Percentiles rank a stretch among this genome's conserved stretches.
Conservation (phyloP, 2,113 vertebrate genomes). For the Callipepla californica region DNA sequence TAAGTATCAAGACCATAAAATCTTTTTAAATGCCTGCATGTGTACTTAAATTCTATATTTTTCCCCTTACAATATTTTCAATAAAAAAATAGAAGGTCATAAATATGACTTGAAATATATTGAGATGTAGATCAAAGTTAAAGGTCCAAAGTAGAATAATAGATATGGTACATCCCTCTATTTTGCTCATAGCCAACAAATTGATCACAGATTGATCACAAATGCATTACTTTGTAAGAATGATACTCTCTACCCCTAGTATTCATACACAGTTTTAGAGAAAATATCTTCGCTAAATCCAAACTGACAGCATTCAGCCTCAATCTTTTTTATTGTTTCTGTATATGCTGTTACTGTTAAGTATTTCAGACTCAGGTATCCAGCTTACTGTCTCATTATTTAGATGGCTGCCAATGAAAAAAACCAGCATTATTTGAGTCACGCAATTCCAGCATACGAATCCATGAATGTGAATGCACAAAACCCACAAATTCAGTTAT, state of each 20-base stretch:
- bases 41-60: not conserved
- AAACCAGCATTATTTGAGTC: not conserved
- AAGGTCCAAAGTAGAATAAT: not conserved
- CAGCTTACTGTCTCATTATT: not conserved
- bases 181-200: not conserved
- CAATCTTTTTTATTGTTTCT: not conserved
- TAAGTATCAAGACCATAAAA: not conserved
- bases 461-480: slow-evolving; percentile 23
- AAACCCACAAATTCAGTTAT: slow-evolving; percentile 3
- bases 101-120: not conserved
- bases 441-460: not conserved
- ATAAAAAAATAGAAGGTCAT: not conserved
- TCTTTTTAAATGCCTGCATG: not conserved
- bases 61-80: not conserved
- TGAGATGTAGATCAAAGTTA: not conserved
- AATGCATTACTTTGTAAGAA: not conserved
- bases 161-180: accelerated
- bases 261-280: not conserved
- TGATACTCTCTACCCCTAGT: not conserved
- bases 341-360: not conserved
- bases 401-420: not conserved
- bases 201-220: not conserved
- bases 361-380: not conserved
- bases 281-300: not conserved
- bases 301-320: not conserved